These are phyloP conservation scores for Enteromius afrohamiltoni DNA, from an alignment of 2,797 vertebrate species.

Conservation along the genomic window DNA sequence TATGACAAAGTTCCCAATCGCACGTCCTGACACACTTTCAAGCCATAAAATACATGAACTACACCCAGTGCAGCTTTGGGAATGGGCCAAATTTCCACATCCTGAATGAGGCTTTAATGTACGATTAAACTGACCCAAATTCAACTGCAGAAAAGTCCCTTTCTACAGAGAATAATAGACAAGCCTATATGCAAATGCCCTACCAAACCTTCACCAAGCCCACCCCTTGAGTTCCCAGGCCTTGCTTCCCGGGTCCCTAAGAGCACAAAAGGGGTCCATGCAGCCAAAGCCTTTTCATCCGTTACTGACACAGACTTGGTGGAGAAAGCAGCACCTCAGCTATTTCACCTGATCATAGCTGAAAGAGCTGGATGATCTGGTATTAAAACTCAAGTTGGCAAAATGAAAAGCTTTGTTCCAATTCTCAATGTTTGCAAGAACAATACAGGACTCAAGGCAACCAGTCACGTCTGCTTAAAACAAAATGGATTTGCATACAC, in stretches of 20 bases:
- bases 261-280: slow-evolving; percentile 10
- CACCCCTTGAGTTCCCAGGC: slow-evolving; percentile 36
- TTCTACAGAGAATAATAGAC: slow-evolving; percentile 32
- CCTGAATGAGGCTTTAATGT: slow-evolving; percentile 17
- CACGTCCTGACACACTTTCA: neutral
- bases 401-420: neutral
- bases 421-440: neutral
- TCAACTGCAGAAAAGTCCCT: slow-evolving; percentile 14
- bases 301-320: slow-evolving; percentile 2
- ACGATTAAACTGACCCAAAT: slow-evolving; percentile 30
- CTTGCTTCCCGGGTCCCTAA: slow-evolving; percentile 13
- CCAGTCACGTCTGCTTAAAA: neutral
- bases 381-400: neutral
- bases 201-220: slow-evolving; percentile 32
- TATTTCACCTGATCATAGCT: slow-evolving; percentile 3
- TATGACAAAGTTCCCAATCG: neutral
- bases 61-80: neutral
- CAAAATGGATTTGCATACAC: slow-evolving; percentile 2
- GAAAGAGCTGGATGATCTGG: slow-evolving; percentile 4
- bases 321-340: neutral
- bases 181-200: slow-evolving; percentile 36
- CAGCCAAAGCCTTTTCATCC: neutral
- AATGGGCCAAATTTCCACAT: slow-evolving; percentile 15
- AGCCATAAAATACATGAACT: neutral
- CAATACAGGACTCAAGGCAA: neutral